These are phyloP conservation scores for Rhinoraja longicauda DNA, from an alignment of 2,797 vertebrate genomes.

Conservation along the genomic window DNA sequence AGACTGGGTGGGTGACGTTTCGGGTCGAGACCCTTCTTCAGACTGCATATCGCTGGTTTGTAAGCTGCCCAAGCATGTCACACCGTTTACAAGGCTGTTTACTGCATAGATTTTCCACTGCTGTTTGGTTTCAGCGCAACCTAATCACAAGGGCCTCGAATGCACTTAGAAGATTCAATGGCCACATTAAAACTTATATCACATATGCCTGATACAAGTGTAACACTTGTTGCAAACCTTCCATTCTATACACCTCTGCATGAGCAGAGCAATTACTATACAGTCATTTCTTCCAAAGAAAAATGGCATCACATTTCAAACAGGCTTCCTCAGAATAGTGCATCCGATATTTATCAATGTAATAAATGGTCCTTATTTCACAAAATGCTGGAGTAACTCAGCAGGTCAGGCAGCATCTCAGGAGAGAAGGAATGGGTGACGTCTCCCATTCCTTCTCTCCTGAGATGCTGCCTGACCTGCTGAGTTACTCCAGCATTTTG, in stretches of 20 bases:
- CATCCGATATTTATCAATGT: background rate
- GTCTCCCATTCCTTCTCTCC: too few relatives aligned
- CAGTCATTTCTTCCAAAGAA: background rate
- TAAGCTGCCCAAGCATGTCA: background rate
- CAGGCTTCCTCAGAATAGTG: too few relatives aligned
- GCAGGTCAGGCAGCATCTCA: too few relatives aligned
- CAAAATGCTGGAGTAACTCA: too few relatives aligned
- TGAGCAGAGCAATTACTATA: background rate
- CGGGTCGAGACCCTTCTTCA: too few relatives aligned
- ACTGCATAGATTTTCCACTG: background rate
- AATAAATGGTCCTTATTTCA: background rate
- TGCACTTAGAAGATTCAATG: too few relatives aligned
- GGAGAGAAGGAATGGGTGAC: too few relatives aligned
- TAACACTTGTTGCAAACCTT: background rate
- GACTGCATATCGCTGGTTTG: too few relatives aligned
- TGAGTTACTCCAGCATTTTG: too few relatives aligned
- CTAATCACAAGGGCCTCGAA: background rate
- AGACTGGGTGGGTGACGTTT: too few relatives aligned
- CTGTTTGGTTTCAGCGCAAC: background rate
- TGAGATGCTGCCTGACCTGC: too few relatives aligned
- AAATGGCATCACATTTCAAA: background rate
- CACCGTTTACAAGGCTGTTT: background rate
- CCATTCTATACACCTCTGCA: background rate
- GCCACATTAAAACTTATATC: background rate
- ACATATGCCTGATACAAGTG: background rate